Evolutionary conservation across 2,797 vertebrate genomes (phyloP).

Genomic region (Tauraco hartlaubi): DNA sequence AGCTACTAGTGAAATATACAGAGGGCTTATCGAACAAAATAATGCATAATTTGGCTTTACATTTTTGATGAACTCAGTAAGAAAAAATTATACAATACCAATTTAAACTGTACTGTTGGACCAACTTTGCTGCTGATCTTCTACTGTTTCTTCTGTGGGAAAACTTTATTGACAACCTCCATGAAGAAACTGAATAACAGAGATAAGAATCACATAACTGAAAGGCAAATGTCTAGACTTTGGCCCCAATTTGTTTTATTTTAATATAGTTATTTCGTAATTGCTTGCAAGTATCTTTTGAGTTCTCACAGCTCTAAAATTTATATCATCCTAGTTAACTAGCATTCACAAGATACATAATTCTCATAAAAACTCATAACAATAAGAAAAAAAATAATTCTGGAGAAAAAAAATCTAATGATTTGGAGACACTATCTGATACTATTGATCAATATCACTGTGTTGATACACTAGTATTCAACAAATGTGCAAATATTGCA

Average conservation of each 20-base stretch:
- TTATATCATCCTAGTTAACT: neutral
- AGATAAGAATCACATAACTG: constrained; percentile 22
- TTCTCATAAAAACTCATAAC: neutral
- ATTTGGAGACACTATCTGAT: neutral
- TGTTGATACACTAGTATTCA: neutral
- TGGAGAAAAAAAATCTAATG: neutral
- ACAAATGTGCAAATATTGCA: neutral
- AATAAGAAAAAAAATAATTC: neutral
- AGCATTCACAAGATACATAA: neutral
- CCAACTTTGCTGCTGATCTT: neutral
- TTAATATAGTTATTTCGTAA: constrained; percentile 2
- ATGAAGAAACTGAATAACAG: neutral
- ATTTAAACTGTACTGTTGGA: neutral
- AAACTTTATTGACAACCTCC: neutral
- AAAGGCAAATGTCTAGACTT: constrained; percentile 24
- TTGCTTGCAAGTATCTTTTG: neutral
- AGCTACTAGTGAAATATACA: neutral
- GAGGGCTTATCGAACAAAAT: neutral
- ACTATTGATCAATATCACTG: neutral
- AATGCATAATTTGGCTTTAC: neutral
- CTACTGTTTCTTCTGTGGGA: neutral
- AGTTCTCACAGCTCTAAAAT: neutral
- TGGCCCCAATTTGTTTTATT: neutral
- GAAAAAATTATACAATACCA: neutral
- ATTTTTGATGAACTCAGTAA: neutral